phyloP scores from a whole-genome alignment of 1,140 invertebrate species.

The Ooceraea biroi region DNA sequence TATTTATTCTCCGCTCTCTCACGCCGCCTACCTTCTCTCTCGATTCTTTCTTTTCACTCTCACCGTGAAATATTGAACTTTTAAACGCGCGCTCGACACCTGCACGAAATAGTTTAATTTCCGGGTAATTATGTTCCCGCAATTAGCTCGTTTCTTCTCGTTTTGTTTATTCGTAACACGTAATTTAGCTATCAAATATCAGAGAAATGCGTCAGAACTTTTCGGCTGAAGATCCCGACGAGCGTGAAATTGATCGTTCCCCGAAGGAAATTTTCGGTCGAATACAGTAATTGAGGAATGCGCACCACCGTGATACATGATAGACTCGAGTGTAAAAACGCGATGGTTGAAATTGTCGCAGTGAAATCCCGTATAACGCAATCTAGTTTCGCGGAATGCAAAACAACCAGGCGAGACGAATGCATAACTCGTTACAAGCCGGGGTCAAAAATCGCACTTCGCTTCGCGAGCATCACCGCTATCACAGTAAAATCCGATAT shows the following conservation, averaged over 20 bases:
- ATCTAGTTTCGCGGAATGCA: constrained; percentile 25
- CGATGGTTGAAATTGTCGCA: background rate
- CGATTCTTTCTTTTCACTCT: constrained; percentile 14
- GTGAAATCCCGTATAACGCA: background rate
- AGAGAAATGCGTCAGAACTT: background rate
- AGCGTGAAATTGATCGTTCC: constrained; percentile 18
- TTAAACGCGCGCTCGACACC: constrained; percentile 22
- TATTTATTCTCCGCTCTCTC: constrained; percentile 2
- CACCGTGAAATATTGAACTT: constrained; percentile 1
- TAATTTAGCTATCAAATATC: background rate
- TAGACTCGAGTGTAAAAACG: background rate
- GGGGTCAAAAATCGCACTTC: background rate
- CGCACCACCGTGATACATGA: background rate
- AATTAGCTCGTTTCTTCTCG: background rate
- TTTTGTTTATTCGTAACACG: background rate
- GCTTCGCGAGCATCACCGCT: background rate
- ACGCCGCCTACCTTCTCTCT: constrained; percentile 1
- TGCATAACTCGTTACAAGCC: background rate
- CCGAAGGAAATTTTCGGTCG: background rate
- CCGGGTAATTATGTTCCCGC: constrained; percentile 1
- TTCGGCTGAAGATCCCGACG: no score
- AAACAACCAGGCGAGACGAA: background rate
- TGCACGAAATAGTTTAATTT: constrained; percentile 41
- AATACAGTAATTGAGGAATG: background rate
- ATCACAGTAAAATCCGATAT: background rate